Evolutionary conservation across 2,113 vertebrate species (phyloP).

Genomic region (Zingel zingel): DNA sequence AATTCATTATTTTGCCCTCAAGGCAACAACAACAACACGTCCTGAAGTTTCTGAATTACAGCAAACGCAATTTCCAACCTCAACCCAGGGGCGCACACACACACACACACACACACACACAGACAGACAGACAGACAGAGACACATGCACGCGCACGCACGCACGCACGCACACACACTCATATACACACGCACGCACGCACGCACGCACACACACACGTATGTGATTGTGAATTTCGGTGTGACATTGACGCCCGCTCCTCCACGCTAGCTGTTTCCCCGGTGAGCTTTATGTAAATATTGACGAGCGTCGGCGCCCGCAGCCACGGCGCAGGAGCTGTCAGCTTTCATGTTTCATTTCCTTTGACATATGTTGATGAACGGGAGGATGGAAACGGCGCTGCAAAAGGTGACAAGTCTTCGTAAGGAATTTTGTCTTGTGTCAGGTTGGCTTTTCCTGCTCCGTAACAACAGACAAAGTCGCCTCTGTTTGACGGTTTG

Average conservation of each 20-base stretch:
- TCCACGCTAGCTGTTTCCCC: constrained; percentile 41
- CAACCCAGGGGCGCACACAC: constrained; percentile 20
- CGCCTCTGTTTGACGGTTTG: not conserved
- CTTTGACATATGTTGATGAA: constrained; percentile 63
- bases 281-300: constrained; percentile 73
- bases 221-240: constrained; percentile 28
- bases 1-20: not conserved
- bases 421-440: constrained; percentile 25
- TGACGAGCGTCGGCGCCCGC: constrained; percentile 47
- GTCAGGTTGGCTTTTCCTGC: not conserved
- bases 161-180: constrained; percentile 14
- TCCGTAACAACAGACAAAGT: no score
- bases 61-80: constrained; percentile 12
- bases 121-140: no score
- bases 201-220: not conserved
- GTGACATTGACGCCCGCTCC: constrained; percentile 40
- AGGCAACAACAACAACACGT: not conserved
- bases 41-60: constrained; percentile 38
- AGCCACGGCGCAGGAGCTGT: constrained; percentile 31
- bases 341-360: constrained; percentile 62
- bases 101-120: constrained; percentile 14
- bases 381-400: not conserved
- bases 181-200: constrained; percentile 24
- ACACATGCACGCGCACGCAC: not conserved
- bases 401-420: constrained; percentile 49